phyloP scores from a whole-genome alignment of 1,140 invertebrate species.

The Ostrea edulis region DNA sequence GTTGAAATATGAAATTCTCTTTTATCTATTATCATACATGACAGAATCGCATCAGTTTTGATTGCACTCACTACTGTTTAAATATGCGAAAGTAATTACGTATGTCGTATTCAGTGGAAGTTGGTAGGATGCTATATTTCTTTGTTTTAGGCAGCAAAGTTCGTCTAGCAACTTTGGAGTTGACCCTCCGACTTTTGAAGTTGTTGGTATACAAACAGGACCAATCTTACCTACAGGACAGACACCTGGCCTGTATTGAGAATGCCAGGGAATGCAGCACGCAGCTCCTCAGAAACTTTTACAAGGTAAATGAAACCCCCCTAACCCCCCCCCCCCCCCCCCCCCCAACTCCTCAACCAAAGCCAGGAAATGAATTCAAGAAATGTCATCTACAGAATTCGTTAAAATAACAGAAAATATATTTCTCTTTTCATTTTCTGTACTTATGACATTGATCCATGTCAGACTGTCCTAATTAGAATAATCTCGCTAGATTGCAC shows the following conservation, averaged over 20 bases:
- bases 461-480: no score
- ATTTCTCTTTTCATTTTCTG: no score
- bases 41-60: no score
- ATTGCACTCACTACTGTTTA: no score
- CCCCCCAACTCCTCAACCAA: not conserved
- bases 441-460: no score
- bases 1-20: no score
- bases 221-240: slow-evolving; percentile 83
- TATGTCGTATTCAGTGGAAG: not conserved
- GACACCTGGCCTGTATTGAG: slow-evolving; percentile 87
- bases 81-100: no score
- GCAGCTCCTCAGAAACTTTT: slow-evolving; percentile 92
- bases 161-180: slow-evolving; percentile 93
- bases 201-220: slow-evolving; percentile 80
- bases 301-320: slow-evolving; percentile 86
- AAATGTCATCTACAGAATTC: no score
- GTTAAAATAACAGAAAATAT: no score
- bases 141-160: slow-evolving; percentile 84
- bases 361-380: no score
- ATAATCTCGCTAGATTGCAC: no score
- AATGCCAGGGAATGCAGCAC: slow-evolving; percentile 92
- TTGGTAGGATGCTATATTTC: not conserved
- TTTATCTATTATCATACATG: no score
- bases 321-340: not conserved
- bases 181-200: slow-evolving; percentile 89